Evolutionary conservation across 2,113 vertebrate species (phyloP).

Genomic region (Mixornis gularis): DNA sequence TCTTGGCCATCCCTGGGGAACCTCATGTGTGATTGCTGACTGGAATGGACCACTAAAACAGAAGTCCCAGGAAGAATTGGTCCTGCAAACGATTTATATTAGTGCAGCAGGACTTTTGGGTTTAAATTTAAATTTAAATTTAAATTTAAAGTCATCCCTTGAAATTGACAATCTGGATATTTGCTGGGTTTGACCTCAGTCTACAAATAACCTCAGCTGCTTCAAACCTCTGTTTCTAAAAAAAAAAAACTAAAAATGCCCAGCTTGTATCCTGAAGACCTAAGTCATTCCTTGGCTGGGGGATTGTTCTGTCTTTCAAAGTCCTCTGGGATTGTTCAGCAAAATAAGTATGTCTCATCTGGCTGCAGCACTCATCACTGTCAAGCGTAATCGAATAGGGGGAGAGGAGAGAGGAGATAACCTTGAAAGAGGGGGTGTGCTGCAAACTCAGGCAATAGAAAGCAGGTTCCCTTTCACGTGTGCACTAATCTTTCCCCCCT

Average conservation of each 20-base stretch:
- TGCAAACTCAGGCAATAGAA: background rate
- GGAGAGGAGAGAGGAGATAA: conserved; percentile 1
- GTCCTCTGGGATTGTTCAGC: background rate
- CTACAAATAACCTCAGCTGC: background rate
- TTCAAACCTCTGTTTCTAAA: background rate
- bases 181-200: background rate
- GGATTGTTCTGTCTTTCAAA: background rate
- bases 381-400: conserved; percentile 13
- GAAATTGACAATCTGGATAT: background rate
- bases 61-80: background rate
- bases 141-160: background rate
- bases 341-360: conserved; percentile 5
- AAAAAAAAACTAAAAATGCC: background rate
- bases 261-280: background rate
- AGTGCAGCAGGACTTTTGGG: background rate
- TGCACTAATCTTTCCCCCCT: background rate
- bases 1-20: background rate
- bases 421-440: conserved; percentile 14
- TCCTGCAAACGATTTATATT: background rate
- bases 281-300: background rate
- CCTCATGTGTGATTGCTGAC: fast-evolving
- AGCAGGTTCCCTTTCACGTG: background rate
- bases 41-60: background rate
- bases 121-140: too few species aligned
- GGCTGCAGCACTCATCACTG: conserved; percentile 18